Evolutionary conservation across 2,113 vertebrate genomes (phyloP).

Genomic region (Ailuropoda melanoleuca): DNA sequence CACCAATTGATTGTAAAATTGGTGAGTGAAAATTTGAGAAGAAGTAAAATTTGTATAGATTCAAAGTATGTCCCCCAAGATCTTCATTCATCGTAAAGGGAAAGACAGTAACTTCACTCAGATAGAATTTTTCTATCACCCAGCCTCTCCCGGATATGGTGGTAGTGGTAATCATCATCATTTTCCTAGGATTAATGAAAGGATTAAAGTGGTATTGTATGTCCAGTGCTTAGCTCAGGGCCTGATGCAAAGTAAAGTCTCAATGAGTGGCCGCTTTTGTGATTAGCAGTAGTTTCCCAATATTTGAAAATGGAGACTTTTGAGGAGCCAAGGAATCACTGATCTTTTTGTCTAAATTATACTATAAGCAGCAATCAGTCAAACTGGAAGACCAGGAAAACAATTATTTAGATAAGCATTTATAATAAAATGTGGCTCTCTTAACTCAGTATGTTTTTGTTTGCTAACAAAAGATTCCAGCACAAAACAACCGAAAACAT

Average conservation of each 20-base stretch:
- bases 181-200: not conserved
- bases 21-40: not conserved
- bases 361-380: not conserved
- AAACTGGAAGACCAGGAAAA: slow-evolving; percentile 18
- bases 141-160: not conserved
- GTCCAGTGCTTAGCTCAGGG: not conserved
- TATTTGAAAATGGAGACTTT: slow-evolving; percentile 4
- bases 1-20: not conserved
- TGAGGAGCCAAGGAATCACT: not conserved
- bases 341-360: not conserved
- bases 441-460: not conserved
- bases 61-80: not conserved
- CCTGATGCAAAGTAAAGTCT: not conserved
- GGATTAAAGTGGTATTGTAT: not conserved
- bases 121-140: not conserved
- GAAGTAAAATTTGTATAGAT: not conserved
- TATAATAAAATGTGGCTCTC: not conserved
- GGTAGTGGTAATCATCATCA: not conserved
- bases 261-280: not conserved
- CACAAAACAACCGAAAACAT: not conserved
- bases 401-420: slow-evolving; percentile 11
- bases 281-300: not conserved
- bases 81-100: not conserved
- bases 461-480: slow-evolving; percentile 17
- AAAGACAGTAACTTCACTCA: not conserved